These are phyloP conservation scores for Ips nitidus DNA, from an alignment of 1,140 invertebrate species.

Conservation along the genomic window DNA sequence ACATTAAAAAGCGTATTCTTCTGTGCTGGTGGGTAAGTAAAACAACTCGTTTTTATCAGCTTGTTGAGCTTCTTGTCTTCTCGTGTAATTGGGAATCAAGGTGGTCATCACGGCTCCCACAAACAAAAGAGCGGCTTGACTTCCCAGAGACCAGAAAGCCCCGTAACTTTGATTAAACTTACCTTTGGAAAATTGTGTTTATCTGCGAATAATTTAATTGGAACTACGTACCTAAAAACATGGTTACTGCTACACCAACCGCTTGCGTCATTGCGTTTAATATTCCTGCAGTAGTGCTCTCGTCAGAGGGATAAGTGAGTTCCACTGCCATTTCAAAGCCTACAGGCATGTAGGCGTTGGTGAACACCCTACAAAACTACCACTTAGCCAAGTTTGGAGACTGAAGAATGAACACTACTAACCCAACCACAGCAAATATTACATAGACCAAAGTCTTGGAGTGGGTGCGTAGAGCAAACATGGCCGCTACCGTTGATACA, in stretches of 20 bases:
- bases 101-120: constrained; percentile 38
- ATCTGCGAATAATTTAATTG: background rate
- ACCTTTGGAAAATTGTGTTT: constrained; percentile 21
- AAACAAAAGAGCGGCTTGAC: constrained; percentile 31
- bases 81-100: constrained; percentile 36
- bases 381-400: background rate
- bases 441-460: constrained; percentile 38
- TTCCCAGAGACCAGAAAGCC: constrained; percentile 34
- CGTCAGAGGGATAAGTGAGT: constrained; percentile 41
- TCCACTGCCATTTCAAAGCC: constrained; percentile 44
- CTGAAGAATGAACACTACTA: constrained; percentile 20
- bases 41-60: background rate
- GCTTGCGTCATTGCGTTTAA: constrained; percentile 41
- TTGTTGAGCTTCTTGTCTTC: constrained; percentile 29
- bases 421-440: constrained; percentile 37
- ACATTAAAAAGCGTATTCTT: too few species aligned
- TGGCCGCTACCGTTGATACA: constrained; percentile 26
- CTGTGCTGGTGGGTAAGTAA: too few species aligned
- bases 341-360: constrained; percentile 38
- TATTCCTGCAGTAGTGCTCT: constrained; percentile 42
- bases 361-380: constrained; percentile 39
- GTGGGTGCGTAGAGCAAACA: constrained; percentile 29
- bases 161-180: constrained; percentile 25
- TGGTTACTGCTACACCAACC: constrained; percentile 37
- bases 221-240: constrained; percentile 27